Conservation (phyloP, 2,113 vertebrate genomes). For the Oophaga pumilio region DNA sequence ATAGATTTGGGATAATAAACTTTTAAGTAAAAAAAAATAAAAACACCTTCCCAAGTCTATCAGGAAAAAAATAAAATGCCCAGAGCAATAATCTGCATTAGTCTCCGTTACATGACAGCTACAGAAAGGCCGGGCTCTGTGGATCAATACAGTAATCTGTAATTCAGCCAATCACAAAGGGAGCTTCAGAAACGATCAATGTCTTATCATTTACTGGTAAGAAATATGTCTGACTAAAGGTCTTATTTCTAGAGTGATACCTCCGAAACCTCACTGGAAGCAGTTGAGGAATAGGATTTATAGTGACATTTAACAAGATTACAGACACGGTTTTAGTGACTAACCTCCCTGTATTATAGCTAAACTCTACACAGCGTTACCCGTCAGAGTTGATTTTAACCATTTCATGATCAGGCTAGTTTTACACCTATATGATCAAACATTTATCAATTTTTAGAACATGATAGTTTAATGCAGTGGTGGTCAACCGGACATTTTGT, state of each 20-base stretch:
- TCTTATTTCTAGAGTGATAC: constrained; percentile 46
- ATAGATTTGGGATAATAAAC: constrained; percentile 1
- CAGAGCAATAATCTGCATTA: constrained; percentile 37
- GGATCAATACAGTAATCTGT: constrained; percentile 56
- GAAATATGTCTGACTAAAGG: constrained; percentile 50
- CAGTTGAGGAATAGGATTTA: constrained; percentile 25
- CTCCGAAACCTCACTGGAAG: constrained; percentile 11
- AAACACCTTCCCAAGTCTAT: constrained; percentile 24
- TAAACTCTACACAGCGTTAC: neutral
- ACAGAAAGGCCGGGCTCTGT: constrained; percentile 17
- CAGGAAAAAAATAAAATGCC: constrained; percentile 20
- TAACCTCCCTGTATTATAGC: neutral
- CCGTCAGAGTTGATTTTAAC: neutral
- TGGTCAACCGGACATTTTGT: neutral
- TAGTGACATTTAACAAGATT: constrained; percentile 49
- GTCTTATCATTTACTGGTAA: constrained; percentile 52
- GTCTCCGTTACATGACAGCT: constrained; percentile 41
- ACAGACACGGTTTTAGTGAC: constrained; percentile 11
- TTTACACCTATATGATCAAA: neutral
- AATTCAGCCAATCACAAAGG: constrained; percentile 46
- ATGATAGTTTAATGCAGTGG: neutral
- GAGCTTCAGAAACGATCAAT: constrained; percentile 47
- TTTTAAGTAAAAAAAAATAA: constrained; percentile 30
- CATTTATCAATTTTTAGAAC: neutral
- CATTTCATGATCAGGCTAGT: neutral